Conservation (phyloP, 2,888 invertebrate species). For the Vanessa cardui region DNA sequence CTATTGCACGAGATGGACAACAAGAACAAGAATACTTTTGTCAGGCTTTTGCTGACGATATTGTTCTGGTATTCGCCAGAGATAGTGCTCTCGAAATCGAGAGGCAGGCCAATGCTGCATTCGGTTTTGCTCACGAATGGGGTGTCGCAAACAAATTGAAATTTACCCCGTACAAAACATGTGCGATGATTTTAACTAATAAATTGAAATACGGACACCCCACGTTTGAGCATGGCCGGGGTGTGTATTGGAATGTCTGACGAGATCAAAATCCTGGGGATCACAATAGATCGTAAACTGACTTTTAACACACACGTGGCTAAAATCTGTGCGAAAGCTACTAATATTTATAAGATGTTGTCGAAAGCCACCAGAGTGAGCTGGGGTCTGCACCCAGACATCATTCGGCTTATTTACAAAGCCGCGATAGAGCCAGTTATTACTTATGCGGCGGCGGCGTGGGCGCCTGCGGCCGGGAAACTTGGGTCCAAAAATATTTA, state of each 20-base stretch:
- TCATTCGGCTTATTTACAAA: conserved; percentile 1
- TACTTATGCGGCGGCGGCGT: conserved; percentile 13
- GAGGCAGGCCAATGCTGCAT: not conserved
- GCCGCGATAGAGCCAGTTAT: conserved; percentile 11
- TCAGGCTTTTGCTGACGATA: conserved; percentile 43
- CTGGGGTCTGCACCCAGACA: conserved; percentile 26
- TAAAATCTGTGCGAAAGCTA: conserved; percentile 11
- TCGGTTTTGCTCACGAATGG: conserved; percentile 27
- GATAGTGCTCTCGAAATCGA: not conserved
- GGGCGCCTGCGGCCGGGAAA: conserved; percentile 16
- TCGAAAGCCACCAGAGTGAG: conserved; percentile 15
- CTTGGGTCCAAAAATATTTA: conserved; percentile 21
- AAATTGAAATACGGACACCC: conserved; percentile 29
- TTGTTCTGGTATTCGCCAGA: accelerated
- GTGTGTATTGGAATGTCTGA: not conserved
- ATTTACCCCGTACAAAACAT: conserved; percentile 37
- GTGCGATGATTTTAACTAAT: conserved; percentile 27
- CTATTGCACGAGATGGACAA: conserved; percentile 8
- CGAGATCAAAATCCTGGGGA: conserved; percentile 24
- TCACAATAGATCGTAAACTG: conserved; percentile 20
- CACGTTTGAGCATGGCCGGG: conserved; percentile 26
- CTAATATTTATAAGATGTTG: conserved; percentile 19
- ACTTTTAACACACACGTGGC: conserved; percentile 22
- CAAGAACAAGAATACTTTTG: not conserved
- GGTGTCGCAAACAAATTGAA: conserved; percentile 30